phyloP scores from a whole-genome alignment of 2,113 vertebrate genomes.

The Parus major region DNA sequence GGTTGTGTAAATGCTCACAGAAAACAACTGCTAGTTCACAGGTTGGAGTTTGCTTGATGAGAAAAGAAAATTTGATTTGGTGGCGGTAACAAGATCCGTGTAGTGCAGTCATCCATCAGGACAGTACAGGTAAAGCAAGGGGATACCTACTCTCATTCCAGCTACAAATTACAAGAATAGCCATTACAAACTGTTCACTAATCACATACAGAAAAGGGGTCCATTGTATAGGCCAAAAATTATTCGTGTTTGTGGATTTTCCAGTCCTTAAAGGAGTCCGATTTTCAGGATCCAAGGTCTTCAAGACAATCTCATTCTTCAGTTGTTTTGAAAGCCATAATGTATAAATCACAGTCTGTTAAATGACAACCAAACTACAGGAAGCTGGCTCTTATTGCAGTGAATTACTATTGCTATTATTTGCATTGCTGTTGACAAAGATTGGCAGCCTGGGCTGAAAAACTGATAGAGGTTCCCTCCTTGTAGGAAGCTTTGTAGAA shows the following conservation, averaged over 20 bases:
- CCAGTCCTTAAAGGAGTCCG: background rate
- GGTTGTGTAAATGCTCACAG: background rate
- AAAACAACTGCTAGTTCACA: background rate
- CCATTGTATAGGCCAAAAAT: background rate
- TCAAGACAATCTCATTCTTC: background rate
- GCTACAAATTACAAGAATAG: background rate
- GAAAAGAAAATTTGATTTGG: background rate
- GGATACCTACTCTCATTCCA: background rate
- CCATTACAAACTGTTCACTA: background rate
- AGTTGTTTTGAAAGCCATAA: background rate
- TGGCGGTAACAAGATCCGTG: background rate
- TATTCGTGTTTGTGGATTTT: background rate
- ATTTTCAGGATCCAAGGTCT: background rate
- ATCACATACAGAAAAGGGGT: background rate
- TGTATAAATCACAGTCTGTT: background rate
- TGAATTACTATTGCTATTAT: background rate
- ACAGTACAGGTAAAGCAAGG: background rate
- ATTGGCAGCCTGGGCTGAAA: background rate
- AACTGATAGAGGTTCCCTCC: background rate
- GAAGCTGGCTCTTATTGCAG: background rate
- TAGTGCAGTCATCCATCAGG: background rate
- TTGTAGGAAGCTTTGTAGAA: background rate
- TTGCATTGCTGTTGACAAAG: background rate
- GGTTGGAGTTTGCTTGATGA: background rate
- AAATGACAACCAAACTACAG: background rate